Conservation (phyloP, 2,888 invertebrate genomes). For the Lithosia quadra region DNA sequence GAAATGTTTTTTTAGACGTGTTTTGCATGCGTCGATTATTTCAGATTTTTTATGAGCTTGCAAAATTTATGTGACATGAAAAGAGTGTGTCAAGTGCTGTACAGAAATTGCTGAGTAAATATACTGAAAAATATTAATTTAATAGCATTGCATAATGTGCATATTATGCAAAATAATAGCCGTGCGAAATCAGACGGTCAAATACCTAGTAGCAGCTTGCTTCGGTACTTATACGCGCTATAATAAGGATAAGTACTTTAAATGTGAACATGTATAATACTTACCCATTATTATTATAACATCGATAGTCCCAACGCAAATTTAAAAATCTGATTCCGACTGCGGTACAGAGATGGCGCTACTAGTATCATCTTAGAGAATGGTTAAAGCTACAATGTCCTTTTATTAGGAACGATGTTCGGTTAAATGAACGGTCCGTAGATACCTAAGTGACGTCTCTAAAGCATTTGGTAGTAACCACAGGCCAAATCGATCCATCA, state of each 20-base stretch:
- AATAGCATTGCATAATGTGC: too few relatives aligned
- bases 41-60: conserved; percentile 38
- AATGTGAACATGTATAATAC: background rate
- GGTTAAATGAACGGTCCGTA: conserved; percentile 45
- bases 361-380: conserved; percentile 33
- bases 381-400: conserved; percentile 43
- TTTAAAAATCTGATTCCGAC: conserved; percentile 30
- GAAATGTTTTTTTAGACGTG: conserved; percentile 70
- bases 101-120: background rate
- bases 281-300: background rate
- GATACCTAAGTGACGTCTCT: conserved; percentile 46
- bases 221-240: background rate
- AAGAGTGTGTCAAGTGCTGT: conserved; percentile 12
- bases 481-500: conserved; percentile 46
- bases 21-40: conserved; percentile 68
- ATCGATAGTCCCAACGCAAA: background rate
- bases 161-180: background rate
- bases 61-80: conserved; percentile 24
- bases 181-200: background rate
- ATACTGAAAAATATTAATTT: too few relatives aligned
- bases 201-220: background rate
- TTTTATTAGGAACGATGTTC: conserved; percentile 47
- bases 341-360: conserved; percentile 46
- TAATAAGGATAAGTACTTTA: background rate
- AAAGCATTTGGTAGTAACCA: conserved; percentile 45